Evolutionary conservation across 1,140 invertebrate genomes (phyloP), one percentile per base, ranked within the genome.

Genomic region (Zaprionus davidi): DNA sequence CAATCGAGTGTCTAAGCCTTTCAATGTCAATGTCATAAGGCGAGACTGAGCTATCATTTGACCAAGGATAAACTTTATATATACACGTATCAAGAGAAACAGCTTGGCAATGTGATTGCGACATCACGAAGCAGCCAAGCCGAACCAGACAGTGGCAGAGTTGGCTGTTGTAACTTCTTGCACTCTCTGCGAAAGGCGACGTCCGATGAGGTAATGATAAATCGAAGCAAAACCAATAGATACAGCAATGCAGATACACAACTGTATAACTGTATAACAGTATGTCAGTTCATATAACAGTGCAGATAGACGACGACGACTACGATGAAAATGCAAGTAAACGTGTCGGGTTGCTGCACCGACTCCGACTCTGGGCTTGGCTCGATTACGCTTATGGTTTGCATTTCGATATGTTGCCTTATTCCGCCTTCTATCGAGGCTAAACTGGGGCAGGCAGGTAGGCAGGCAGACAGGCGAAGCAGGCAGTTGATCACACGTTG

Each of bases 21-120:
- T 90, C 85, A 90, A 90, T 90, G 85, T 90, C 85, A 90, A 90
- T 90, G 85, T 90, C 85, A 88, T 69, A 88, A 83, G 56, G 57
- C 34, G 38, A 31, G 46, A 26, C 7, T 36, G 17, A 36, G 6
- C 28, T 31, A 49, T 24, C 20, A 71, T 64, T 74, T 59, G 12
- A 9, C 38, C 5, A 24, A 44, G 59, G 17, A 70, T 63, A 34
- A 67, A 49, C 3, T 0, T 0, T 34, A 11, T 31, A 3, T 31
- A 9, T 31, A n/a, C n/a, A n/a, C n/a, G n/a, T n/a, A 31, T 31
- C 28, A 9, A 7, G 28, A 31, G 7, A 31, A 31, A 24, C 15
- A 51, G 26, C 31, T 11, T 34, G 22, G 13, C 56, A 60, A 12
- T 9, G 12, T 64, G 67, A 71, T 87, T 88, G 79, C 79, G 79